phyloP scores from a whole-genome alignment of 2,888 invertebrate genomes.

The Chorisops tibialis region DNA sequence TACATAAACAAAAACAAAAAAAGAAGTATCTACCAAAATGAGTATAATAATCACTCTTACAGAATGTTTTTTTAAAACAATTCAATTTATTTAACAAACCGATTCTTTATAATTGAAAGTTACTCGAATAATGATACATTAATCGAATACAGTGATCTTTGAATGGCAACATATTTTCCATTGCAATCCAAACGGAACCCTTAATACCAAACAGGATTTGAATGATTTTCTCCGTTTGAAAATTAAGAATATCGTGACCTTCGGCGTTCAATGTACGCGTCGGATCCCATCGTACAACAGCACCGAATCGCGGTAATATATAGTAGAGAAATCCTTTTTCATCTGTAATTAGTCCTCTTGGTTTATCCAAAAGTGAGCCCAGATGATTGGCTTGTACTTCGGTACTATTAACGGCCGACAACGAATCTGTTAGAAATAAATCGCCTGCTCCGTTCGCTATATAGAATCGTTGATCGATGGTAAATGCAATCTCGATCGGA shows the following conservation, averaged over 20 bases:
- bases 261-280: constrained; percentile 33
- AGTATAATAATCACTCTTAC: no score
- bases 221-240: constrained; percentile 30
- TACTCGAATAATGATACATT: constrained; percentile 14
- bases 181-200: constrained; percentile 35
- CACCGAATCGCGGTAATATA: constrained; percentile 33
- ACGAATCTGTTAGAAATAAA: constrained; percentile 23
- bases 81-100: not conserved
- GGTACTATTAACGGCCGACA: constrained; percentile 15
- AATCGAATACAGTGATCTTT: constrained; percentile 22
- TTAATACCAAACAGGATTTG: constrained; percentile 36
- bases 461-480: constrained; percentile 26
- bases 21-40: no score
- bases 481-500: constrained; percentile 29
- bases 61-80: no score
- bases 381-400: constrained; percentile 22
- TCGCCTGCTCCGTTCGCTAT: constrained; percentile 26
- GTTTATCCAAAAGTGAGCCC: constrained; percentile 32
- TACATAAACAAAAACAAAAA: no score
- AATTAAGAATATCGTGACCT: constrained; percentile 35
- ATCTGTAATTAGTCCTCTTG: constrained; percentile 33
- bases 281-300: constrained; percentile 35
- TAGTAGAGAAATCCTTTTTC: constrained; percentile 33
- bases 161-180: constrained; percentile 12
- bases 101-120: not conserved